A percentile compares a stretch with the other conserved stretches of the same genome.
phyloP scores from a whole-genome alignment of 1,140 invertebrate species.

The Lepidurus packardi region DNA sequence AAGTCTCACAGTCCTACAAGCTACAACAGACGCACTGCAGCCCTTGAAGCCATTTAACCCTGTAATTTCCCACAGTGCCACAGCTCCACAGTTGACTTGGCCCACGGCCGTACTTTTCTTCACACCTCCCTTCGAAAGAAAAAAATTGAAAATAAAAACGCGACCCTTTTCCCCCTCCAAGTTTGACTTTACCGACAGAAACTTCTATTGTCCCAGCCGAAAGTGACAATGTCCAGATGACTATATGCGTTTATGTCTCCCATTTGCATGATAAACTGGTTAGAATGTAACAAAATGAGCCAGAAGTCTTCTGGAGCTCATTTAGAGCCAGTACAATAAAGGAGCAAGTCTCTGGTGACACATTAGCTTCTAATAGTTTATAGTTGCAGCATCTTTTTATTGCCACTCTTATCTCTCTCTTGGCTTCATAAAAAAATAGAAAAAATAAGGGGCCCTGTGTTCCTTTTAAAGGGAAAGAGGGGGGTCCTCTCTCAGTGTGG shows the following conservation, averaged over 20 bases:
- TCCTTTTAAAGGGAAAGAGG: neutral
- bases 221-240: constrained; percentile 17
- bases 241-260: neutral
- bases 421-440: neutral
- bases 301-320: neutral
- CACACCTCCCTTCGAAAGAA: neutral
- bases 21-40: neutral
- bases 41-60: neutral
- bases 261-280: constrained; percentile 1
- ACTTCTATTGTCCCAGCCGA: neutral
- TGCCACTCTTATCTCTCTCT: neutral
- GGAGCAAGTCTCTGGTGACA: neutral
- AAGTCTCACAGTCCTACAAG: neutral
- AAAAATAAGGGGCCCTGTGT: neutral
- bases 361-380: neutral
- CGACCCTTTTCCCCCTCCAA: neutral
- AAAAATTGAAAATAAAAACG: constrained; percentile 1
- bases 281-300: neutral
- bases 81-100: neutral
- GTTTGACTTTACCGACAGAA: neutral
- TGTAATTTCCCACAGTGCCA: constrained; percentile 3
- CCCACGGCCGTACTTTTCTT: neutral
- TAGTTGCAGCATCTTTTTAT: neutral
- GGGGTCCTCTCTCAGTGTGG: neutral
- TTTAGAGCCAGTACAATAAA: neutral